Evolutionary conservation across 2,113 vertebrate species (phyloP), one percentile per base, ranked within the genome.

Genomic region (Centropus bengalensis): DNA sequence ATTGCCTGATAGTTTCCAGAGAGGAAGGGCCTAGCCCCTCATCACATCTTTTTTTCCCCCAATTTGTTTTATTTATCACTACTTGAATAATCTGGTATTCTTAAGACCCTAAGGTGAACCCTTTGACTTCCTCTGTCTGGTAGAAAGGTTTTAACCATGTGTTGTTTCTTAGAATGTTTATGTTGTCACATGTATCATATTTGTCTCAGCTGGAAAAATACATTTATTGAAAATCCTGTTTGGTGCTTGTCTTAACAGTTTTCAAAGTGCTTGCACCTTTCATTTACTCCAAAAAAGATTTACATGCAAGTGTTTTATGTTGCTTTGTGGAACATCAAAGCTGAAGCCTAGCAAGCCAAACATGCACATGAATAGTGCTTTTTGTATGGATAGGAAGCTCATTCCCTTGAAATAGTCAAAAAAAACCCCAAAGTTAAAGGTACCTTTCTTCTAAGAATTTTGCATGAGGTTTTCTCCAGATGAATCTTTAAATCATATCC

Each of bases 141-240:
- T 77, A 96, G 81, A 88, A 0, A 5, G 68, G 67, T 71, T 94
- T 92, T 89, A 91, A 74, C 87, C 51, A 16, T 60, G 28, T 36
- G 74, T 89, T 91, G 64, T 92, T 93, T 93, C 79, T 90, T 74
- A 86, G 88, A 79, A 54, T 86, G 88, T 76, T 93, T 89, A 10
- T 80, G 54, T 58, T 86, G 95, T 91, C 88, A 91, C 45, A 81
- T 8, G 10, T 68, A 89, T 2, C 40, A 5, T 93, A 69, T 93
- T 95, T 94, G 56, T 89, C 73, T 95, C 56, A 69, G 45, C 44
- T 93, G 82, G 74, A 83, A 94, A 89, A 93, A 80, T 23, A 56
- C 30, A 58, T 81, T 78, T 47, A 51, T 54, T 66, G 70, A 94
- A 90, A 96, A 85, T 89, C 62, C 69, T 85, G 49, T 93, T 94